phyloP scores from a whole-genome alignment of 2,797 vertebrate species.

The Chelon auratus region DNA sequence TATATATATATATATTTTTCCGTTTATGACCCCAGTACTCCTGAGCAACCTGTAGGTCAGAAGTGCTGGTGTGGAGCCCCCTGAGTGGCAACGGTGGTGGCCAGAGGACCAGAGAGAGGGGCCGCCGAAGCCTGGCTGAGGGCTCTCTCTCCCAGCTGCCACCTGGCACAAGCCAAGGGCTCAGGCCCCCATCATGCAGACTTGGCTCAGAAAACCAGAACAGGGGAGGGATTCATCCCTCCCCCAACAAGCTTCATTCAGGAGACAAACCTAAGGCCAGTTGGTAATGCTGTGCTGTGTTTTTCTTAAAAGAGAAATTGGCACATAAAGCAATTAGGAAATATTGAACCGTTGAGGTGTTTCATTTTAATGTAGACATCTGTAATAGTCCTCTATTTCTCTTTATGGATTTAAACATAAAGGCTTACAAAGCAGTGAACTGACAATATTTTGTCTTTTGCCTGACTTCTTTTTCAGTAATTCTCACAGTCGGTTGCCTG shows the following conservation, averaged over 20 bases:
- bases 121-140: constrained; percentile 72
- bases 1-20: not conserved
- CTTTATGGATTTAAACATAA: constrained; percentile 53
- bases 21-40: constrained; percentile 4
- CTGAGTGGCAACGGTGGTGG: constrained; percentile 60
- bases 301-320: constrained; percentile 62
- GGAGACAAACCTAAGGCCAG: constrained; percentile 73
- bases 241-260: constrained; percentile 82
- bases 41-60: constrained; percentile 69
- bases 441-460: constrained; percentile 37
- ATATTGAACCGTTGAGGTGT: constrained; percentile 50
- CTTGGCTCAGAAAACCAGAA: constrained; percentile 80
- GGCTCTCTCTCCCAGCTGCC: constrained; percentile 84
- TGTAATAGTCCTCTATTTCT: constrained; percentile 41
- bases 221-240: constrained; percentile 84
- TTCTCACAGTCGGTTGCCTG: constrained; percentile 57
- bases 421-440: constrained; percentile 17
- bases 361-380: constrained; percentile 48
- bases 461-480: constrained; percentile 54
- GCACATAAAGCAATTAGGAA: constrained; percentile 41
- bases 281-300: constrained; percentile 66
- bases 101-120: constrained; percentile 66
- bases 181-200: constrained; percentile 77
- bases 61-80: constrained; percentile 62
- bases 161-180: constrained; percentile 83